Conservation (phyloP, 1,140 invertebrate species). For the Caenorhabditis briggsae region DNA sequence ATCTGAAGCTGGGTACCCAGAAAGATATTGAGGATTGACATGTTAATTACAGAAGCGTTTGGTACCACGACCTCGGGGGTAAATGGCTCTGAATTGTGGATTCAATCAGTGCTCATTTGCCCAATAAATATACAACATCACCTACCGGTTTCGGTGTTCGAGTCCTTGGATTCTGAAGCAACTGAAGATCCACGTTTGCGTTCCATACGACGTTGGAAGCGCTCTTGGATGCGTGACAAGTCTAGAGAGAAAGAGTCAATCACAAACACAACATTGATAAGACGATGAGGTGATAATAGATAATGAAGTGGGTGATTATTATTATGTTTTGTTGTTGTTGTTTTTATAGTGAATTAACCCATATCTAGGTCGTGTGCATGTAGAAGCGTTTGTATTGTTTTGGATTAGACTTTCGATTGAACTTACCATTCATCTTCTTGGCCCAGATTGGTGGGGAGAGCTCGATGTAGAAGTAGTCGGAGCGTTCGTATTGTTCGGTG, state of each 20-base stretch:
- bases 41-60: conserved; percentile 52
- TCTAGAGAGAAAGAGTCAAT: conserved; percentile 69
- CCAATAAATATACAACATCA: conserved; percentile 54
- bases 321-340: neutral
- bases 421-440: conserved; percentile 77
- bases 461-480: conserved; percentile 78
- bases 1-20: conserved; percentile 9
- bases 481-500: conserved; percentile 81
- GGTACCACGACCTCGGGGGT: neutral
- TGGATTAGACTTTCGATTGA: neutral
- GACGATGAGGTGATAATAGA: conserved; percentile 49
- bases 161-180: conserved; percentile 61
- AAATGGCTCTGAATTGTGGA: neutral
- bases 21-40: conserved; percentile 37
- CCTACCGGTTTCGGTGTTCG: conserved; percentile 58
- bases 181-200: conserved; percentile 69
- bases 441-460: conserved; percentile 74
- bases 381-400: conserved; percentile 18
- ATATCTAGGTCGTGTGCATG: neutral
- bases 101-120: neutral
- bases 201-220: conserved; percentile 76
- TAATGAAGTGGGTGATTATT: conserved; percentile 29
- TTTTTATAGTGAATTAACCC: conserved; percentile 20
- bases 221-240: conserved; percentile 76
- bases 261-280: conserved; percentile 51